Evolutionary conservation across 2,113 vertebrate genomes (phyloP), one percentile per base, ranked within the genome.

Genomic region (Sisor rabdophorus): DNA sequence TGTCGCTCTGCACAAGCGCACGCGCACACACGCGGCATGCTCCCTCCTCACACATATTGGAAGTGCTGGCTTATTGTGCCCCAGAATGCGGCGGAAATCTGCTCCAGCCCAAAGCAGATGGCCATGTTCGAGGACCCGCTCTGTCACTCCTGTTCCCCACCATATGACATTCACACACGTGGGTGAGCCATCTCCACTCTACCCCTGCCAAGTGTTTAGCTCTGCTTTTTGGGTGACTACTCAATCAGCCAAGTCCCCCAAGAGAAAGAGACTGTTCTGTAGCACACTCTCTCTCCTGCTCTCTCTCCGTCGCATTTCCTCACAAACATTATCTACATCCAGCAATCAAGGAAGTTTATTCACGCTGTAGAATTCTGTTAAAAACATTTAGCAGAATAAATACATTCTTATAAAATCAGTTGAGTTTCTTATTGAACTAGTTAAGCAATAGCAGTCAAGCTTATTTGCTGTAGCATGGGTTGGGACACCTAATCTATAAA

Each of bases 141-240:
- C 85, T 87, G 75, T 87, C 89, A 87, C 90, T 89, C 87, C 88
- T 90, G 87, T 86, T 88, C 87, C 84, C 87, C 87, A 87, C 91
- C 91, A 91, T 91, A 91, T 91, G 90, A 90, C 90, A 89, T 81
- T 90, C 87, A 85, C 90, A 82, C 88, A 82, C 88, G 88, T 89
- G 87, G 86, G 86, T 81, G 87, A 89, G 84, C 86, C 82, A 85
- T 86, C 86, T 87, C 86, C n/a, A 85, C 70, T 81, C 71, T 80
- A 71, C 69, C 80, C 71, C 68, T 85, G 88, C 89, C 89, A 90
- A 86, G 82, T 86, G 81, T 84, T 81, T 85, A 86, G 85, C 89
- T 88, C 84, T 71, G 84, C 88, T 87, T 89, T 81, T 86, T 88
- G 86, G 87, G 87, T 85, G 86, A 86, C 87, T 86, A 81, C 85